A percentile compares a stretch with the other conserved stretches of the same genome.
Conservation (phyloP, 2,797 vertebrate species). For the Epinephelus awoara region DNA sequence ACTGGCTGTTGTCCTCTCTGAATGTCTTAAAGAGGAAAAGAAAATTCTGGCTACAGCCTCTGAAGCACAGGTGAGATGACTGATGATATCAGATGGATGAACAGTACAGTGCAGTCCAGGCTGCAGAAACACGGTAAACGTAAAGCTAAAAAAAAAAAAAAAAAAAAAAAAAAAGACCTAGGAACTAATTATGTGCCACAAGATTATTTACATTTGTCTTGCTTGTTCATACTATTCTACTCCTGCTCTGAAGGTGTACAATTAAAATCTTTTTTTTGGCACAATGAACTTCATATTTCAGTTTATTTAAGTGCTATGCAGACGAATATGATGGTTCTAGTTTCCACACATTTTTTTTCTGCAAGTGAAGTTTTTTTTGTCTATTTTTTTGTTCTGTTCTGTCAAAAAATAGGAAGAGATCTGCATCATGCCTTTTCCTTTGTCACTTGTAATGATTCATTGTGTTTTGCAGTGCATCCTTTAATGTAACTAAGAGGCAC, state of each 20-base stretch:
- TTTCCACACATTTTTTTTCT: background rate
- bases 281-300: background rate
- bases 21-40: slow-evolving; percentile 66
- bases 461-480: background rate
- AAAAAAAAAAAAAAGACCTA: too few species aligned
- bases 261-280: background rate
- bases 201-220: background rate
- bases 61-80: slow-evolving; percentile 41
- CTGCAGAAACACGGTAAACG: too few species aligned
- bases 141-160: too few species aligned
- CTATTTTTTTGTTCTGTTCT: background rate
- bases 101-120: background rate
- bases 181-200: background rate
- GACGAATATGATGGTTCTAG: too few species aligned
- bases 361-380: background rate
- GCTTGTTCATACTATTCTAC: background rate
- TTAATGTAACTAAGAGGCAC: background rate
- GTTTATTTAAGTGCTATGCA: background rate
- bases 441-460: background rate
- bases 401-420: background rate
- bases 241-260: background rate
- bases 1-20: slow-evolving; percentile 63
- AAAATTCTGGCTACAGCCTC: slow-evolving; percentile 51
- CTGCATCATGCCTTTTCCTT: too few species aligned
- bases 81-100: background rate